Evolutionary conservation across 2,888 invertebrate species (phyloP).

Genomic region (Oligia latruncula): DNA sequence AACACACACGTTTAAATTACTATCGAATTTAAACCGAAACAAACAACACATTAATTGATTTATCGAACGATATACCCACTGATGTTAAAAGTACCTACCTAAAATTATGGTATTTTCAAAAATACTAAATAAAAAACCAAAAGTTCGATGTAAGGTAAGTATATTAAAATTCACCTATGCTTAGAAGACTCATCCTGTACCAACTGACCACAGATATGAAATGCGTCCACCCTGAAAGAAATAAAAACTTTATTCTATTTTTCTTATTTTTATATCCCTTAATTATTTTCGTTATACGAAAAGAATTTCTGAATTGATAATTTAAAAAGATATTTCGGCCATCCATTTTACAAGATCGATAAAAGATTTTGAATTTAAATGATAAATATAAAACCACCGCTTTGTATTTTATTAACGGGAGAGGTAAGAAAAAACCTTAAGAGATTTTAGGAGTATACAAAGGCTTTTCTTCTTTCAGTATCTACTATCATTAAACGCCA

Average conservation of each 20-base stretch:
- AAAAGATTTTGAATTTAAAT: conserved; percentile 6
- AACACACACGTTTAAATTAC: not conserved
- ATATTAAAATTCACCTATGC: conserved; percentile 39
- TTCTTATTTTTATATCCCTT: not conserved
- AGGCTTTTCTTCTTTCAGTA: not conserved
- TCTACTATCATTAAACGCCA: too few relatives aligned
- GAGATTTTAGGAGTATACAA: not conserved
- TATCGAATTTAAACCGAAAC: not conserved
- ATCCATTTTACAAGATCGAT: not conserved
- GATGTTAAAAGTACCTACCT: too few relatives aligned
- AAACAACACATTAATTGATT: not conserved
- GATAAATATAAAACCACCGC: conserved; percentile 13
- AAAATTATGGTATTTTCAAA: not conserved
- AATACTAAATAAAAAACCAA: conserved; percentile 10
- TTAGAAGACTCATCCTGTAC: conserved; percentile 59
- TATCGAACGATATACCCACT: too few relatives aligned
- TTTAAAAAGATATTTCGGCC: not conserved
- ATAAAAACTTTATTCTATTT: conserved; percentile 18
- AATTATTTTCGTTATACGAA: not conserved
- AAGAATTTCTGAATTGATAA: not conserved
- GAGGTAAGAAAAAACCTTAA: not conserved
- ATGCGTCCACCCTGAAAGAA: conserved; percentile 68
- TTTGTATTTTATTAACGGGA: conserved; percentile 7
- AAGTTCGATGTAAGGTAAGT: conserved; percentile 7
- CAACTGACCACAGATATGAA: conserved; percentile 66